Evolutionary conservation across 1,140 invertebrate species (phyloP), one percentile per base, ranked within the genome.

Genomic region (Cephus cinctus): DNA sequence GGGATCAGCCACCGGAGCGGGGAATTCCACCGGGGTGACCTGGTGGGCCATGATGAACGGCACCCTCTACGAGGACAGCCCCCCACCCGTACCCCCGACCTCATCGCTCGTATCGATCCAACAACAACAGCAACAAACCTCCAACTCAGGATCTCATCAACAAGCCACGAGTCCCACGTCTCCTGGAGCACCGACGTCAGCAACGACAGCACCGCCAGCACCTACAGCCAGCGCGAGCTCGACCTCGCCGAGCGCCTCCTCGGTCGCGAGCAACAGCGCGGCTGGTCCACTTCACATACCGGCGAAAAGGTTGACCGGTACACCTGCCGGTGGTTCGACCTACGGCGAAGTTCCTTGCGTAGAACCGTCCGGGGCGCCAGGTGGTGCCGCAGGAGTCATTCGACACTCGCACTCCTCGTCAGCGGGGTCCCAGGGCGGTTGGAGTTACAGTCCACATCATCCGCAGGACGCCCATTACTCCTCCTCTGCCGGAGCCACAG

Each of bases 1-100:
- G 81, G 84, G 84, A 75, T 80, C 85, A 86, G 84, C 85, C 78
- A 83, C 84, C 81, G 85, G 83, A 83, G 81, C 85, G 81, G 85
- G 83, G 80, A 78, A 81, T 80, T 78, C 81, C 80, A 79, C 86
- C 85, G 86, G 85, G 82, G 83, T 86, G 79, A 83, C 82, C 78
- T 87, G 86, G 86, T 88, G 86, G 83, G 73, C 78, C 82, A 89
- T 89, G 86, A 89, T 89, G 87, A 89, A 88, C 84, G 86, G 80
- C 57, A 77, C 79, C 64, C 71, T 83, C 39, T 87, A 89, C 81
- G 86, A 87, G 73, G 86, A 88, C 75, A 83, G 82, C 74, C 85
- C 84, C 65, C 84, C 85, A 61, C 80, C 81, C 36, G 74, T 79
- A 59, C 78, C 76, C 46, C 81, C 81, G 55, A 55, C 66, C 51